Percentiles rank a stretch among this genome's conserved stretches.
These are phyloP conservation scores for Osmerus eperlanus DNA, from an alignment of 2,113 vertebrate genomes.

Conservation along the genomic window DNA sequence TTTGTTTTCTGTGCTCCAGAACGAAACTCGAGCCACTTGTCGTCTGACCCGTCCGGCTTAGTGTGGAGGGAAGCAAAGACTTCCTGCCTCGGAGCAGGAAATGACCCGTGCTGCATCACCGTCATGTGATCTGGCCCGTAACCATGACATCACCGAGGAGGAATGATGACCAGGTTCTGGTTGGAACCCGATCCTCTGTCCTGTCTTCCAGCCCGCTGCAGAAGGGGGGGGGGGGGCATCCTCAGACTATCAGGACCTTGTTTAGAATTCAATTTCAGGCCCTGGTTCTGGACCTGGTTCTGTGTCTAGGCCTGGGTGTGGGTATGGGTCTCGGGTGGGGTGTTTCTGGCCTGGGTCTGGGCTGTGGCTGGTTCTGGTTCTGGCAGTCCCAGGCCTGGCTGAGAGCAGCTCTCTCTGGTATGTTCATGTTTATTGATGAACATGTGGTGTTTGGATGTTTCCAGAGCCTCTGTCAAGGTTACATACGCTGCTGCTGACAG, in stretches of 20 bases:
- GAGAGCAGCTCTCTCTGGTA: not conserved
- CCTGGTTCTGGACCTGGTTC: too few relatives aligned
- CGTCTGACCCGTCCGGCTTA: conserved; percentile 17
- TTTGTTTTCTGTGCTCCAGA: conserved; percentile 26
- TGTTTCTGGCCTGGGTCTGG: too few relatives aligned
- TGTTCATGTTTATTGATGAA: conserved; percentile 13
- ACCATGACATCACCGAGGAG: conserved; percentile 28
- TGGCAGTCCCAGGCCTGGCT: not conserved
- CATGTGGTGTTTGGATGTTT: conserved; percentile 19
- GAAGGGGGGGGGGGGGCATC: too few relatives aligned
- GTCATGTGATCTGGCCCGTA: conserved; percentile 31
- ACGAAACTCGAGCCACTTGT: conserved; percentile 23
- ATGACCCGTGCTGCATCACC: conserved; percentile 27
- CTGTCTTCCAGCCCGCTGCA: not conserved
- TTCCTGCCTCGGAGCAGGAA: conserved; percentile 29
- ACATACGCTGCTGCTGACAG: conserved; percentile 27
- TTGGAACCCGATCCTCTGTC: conserved; percentile 19
- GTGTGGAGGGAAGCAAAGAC: conserved; percentile 22
- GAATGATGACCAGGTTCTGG: conserved; percentile 32
- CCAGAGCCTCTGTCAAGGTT: conserved; percentile 25
- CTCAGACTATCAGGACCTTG: not conserved
- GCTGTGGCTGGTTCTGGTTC: too few relatives aligned
- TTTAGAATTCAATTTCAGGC: not conserved
- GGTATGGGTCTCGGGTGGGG: too few relatives aligned
- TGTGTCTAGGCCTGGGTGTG: too few relatives aligned